Evolutionary conservation across 2,888 invertebrate species (phyloP), one percentile per base, ranked within the genome.

Genomic region (Nasonovia ribisnigri): DNA sequence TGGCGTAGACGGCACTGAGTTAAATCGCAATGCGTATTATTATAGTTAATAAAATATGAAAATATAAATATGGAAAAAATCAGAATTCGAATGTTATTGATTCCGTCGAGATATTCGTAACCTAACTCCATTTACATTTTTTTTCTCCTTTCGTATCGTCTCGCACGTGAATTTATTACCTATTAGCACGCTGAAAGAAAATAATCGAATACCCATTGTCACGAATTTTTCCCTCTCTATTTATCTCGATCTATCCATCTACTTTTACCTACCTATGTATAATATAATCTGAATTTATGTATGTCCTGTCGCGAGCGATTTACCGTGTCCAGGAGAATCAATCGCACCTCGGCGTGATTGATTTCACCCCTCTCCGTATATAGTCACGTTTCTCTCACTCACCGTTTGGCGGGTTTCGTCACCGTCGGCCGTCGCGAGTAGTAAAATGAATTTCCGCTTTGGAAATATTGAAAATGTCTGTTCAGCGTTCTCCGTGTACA

Each of bases 381-480:
- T 54, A 10, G 26, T 54, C 84, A 77, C 77, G 26, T 77, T 77
- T 77, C 20, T 77, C 77, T 36, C 77, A 36, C 36, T 77, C 20
- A 1, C 77, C 77, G 20, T 77, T 77, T 36, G 77, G 36, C 42
- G 54, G 54, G 10, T 84, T 42, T 36, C n/a, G 8, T 13, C 29
- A 26, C 8, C 77, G 29, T 29, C 20, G 42, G 42, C 51, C 90
- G 16, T 16, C 48, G 42, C 10, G n/a, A 20, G n/a, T 29, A 26
- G 48, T 20, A n/a, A 91, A 91, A 91, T 51, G 51, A 84, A 91
- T 91, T 91, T 91, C 84, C 91, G 54, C 42, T 91, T 54, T 84
- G 36, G 54, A 91, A 91, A 91, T 91, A 91, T 84, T 43, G 84
- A 84, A 91, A 91, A 84, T 51, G 20, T 54, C 84, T 84, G 84